Base-by-base conservation (phyloP, 2,113 vertebrate species). In the Pomatostomus ruficeps region DNA sequence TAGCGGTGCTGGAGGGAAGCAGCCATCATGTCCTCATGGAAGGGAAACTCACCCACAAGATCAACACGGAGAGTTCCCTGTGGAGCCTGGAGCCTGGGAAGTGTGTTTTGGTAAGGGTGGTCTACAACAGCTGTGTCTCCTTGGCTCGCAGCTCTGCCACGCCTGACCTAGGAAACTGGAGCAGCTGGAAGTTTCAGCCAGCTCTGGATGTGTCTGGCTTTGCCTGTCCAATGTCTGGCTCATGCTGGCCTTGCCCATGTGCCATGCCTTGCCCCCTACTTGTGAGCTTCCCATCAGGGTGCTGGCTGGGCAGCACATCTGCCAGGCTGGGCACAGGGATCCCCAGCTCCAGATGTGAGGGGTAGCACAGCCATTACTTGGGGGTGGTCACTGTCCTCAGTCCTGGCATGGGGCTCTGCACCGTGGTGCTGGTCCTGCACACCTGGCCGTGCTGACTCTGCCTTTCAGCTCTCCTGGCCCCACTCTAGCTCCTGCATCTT, bases 71-170 rank as follows among this genome's bases (percentile, higher is more conserved):
- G 91, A 98, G 97, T 92, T 99, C 99, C 6, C 97, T 99, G 24
- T 99, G 99, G 99, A 99, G 99, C 89, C 98, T 99, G 67, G 99
- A 99, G 88, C 99, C 99, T 0, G 99, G 99, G 7, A 96, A 88
- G 67, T 99, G 99, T 2, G 91, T 99, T 40, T 92, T 99, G 87
- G 99, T 99, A 97, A 98, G 98, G 70, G 29, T 8, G 6, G 3
- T 31, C 74, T 4, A 0, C 6, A 4, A 43, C 59, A 14, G 33
- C 57, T 12, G 0, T 6, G 8, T 54, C 71, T 35, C 22, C 68
- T 65, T n/a, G 68, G 40, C 81, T 68, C 8, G 2, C 78, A 48
- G 77, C 51, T 81, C 55, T 3, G 1, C 33, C 5, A 12, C 6
- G 4, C 48, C 68, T 48, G 25, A 22, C 65, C 57, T 46, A 24